phyloP scores from a whole-genome alignment of 1,140 invertebrate species.

The Steinernema khuongi region DNA sequence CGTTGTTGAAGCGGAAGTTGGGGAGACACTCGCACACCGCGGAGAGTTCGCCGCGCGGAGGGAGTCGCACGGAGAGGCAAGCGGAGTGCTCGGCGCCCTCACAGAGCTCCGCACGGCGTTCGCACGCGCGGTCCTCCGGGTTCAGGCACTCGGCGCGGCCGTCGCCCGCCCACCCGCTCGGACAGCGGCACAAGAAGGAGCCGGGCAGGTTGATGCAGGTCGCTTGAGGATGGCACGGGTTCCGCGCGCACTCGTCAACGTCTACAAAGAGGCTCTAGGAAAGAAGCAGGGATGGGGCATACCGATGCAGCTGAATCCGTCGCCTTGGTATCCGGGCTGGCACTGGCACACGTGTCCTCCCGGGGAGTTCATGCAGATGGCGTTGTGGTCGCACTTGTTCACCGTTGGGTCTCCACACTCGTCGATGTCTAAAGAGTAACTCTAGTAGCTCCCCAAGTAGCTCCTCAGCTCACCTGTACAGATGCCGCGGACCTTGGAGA shows the following conservation, averaged over 20 bases:
- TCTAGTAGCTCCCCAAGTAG: neutral
- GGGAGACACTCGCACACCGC: slow-evolving; percentile 47
- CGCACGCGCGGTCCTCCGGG: slow-evolving; percentile 39
- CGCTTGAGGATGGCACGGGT: slow-evolving; percentile 49
- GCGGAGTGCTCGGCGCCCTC: slow-evolving; percentile 32
- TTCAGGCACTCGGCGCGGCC: slow-evolving; percentile 47
- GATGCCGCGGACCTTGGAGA: slow-evolving; percentile 36
- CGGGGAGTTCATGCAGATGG: slow-evolving; percentile 75
- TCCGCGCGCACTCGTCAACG: slow-evolving; percentile 43
- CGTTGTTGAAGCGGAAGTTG: slow-evolving; percentile 45
- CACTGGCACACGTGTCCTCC: slow-evolving; percentile 79
- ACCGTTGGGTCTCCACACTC: slow-evolving; percentile 67
- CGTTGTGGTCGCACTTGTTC: slow-evolving; percentile 54
- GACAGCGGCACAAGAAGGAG: slow-evolving; percentile 45
- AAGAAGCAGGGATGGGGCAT: neutral
- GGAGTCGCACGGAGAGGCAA: slow-evolving; percentile 40
- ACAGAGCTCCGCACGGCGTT: slow-evolving; percentile 40
- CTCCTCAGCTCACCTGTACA: slow-evolving; percentile 36
- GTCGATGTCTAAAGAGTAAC: slow-evolving; percentile 75
- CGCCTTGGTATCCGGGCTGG: slow-evolving; percentile 72
- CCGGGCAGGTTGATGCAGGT: slow-evolving; percentile 41
- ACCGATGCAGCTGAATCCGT: slow-evolving; percentile 70
- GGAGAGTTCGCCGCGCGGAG: slow-evolving; percentile 21
- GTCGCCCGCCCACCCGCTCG: slow-evolving; percentile 42
- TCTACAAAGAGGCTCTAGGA: slow-evolving; percentile 15